Conservation (phyloP, 2,113 vertebrate genomes). For the Grus americana region DNA sequence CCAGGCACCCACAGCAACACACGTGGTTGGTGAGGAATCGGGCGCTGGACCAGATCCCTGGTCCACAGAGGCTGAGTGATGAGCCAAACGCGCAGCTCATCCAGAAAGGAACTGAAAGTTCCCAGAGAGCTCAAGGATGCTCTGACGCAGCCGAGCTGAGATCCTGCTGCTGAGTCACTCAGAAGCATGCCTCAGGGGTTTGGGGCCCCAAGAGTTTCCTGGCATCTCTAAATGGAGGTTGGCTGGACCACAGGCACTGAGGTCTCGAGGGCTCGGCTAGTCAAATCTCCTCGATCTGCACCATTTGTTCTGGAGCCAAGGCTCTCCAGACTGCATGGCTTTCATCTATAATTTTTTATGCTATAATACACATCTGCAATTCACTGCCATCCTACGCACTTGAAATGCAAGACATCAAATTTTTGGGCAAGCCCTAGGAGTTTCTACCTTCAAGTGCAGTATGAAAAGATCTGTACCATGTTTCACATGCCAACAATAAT, state of each 20-base stretch:
- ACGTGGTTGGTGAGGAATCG: accelerated
- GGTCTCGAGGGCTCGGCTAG: not conserved
- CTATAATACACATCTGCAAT: not conserved
- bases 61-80: not conserved
- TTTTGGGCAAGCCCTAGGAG: not conserved
- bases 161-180: not conserved
- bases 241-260: not conserved
- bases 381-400: not conserved
- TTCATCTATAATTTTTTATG: not conserved
- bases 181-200: not conserved
- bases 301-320: not conserved
- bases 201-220: not conserved
- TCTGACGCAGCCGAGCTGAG: accelerated
- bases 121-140: not conserved
- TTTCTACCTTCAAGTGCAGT: not conserved
- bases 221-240: not conserved
- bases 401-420: not conserved
- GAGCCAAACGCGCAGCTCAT: not conserved
- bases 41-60: not conserved
- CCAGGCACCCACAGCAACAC: not conserved
- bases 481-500: not conserved
- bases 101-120: not conserved
- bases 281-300: not conserved
- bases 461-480: not conserved
- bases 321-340: not conserved